phyloP scores from a whole-genome alignment of 2,888 invertebrate genomes.

The Leucania comma region DNA sequence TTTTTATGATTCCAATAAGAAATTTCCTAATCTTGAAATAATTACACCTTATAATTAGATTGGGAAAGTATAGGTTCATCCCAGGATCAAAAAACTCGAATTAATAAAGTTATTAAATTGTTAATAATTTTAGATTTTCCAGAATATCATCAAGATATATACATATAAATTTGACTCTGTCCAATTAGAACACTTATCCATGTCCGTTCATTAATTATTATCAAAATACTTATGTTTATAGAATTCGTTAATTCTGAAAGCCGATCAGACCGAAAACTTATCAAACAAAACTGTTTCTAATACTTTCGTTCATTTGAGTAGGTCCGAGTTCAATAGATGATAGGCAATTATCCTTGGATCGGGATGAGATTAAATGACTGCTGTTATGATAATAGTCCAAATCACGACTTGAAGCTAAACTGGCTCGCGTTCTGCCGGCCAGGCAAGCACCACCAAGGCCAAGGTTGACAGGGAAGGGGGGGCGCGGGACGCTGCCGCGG shows the following conservation, averaged over 20 bases:
- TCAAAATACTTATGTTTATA: constrained; percentile 1
- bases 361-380: constrained; percentile 55
- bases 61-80: background rate
- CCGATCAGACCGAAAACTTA: background rate
- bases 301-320: constrained; percentile 7
- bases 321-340: constrained; percentile 32
- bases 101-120: background rate
- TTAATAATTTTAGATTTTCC: background rate
- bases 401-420: constrained; percentile 68
- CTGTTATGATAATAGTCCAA: constrained; percentile 66
- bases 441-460: constrained; percentile 86
- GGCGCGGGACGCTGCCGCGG: constrained; percentile 84
- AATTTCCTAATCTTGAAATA: background rate
- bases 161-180: background rate
- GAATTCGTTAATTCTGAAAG: constrained; percentile 1
- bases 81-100: background rate
- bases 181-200: background rate
- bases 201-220: background rate
- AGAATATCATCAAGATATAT: background rate
- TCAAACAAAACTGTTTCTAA: background rate
- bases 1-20: background rate
- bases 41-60: background rate
- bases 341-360: constrained; percentile 58
- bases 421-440: constrained; percentile 75
- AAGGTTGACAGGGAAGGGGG: constrained; percentile 88